Base-by-base conservation (phyloP, 2,797 vertebrate genomes). In the Sebastes elongatus region DNA sequence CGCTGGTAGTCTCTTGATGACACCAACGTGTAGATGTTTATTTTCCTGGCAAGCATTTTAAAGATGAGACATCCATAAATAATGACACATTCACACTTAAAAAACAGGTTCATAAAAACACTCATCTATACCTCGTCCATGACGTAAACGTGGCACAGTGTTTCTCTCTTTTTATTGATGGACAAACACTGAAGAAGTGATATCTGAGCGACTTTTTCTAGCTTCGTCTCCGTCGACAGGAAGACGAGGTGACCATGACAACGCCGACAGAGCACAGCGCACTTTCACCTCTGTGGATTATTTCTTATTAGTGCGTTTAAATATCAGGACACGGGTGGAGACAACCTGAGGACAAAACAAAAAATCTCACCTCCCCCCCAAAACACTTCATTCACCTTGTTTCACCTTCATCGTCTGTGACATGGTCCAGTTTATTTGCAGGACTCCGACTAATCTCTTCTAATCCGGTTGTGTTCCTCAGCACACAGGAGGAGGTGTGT, bases 201-300 rank as follows among this genome's bases (percentile, higher is more conserved):
- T 16, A 61, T 7, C 14, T 42, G 4, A 33, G 3, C 11, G 23
- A 71, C 38, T 57, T 66, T 46, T 60, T 72, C 32, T 33, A 30
- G 23, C 23, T 22, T 52, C 25, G 23, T 52, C n/a, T 53, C 25
- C 16, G 4, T 78, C 10, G 10, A 67, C 10, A 57, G 46, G n/a
- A 71, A 68, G 53, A 72, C 10, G 3, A 61, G 4, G 86, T 91
- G 85, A 68, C 83, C 85, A 86, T 89, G 85, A 91, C 85, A 80
- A 87, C 84, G 63, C 56, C 28, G 46, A 73, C 2, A 20, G 23
- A 71, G 61, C 38, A 63, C 13, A 23, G 27, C 23, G 10, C 67
- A 38, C 20, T 53, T 69, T 79, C 53, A 65, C 62, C 46, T 53
- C 53, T 62, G 13, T 71, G 46, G 1, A 49, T 38, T 38, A 8